Evolutionary conservation across 2,888 invertebrate species (phyloP).

Genomic region (Drosophila pseudotalamancana): DNA sequence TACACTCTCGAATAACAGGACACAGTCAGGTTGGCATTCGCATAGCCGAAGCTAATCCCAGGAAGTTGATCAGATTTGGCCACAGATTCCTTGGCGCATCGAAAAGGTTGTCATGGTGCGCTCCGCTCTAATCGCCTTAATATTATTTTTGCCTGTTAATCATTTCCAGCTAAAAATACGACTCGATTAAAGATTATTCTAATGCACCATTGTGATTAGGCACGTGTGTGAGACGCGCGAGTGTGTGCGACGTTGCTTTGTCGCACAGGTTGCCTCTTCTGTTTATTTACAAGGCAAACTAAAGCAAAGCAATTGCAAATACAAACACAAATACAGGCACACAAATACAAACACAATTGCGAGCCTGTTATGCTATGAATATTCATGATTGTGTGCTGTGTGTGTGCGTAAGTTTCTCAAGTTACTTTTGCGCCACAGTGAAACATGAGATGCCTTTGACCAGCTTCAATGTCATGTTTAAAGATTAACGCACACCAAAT

Average conservation of each 20-base stretch:
- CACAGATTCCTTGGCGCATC: slow-evolving; percentile 56
- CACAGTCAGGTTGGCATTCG: slow-evolving; percentile 40
- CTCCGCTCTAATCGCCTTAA: slow-evolving; percentile 30
- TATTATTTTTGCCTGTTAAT: slow-evolving; percentile 39
- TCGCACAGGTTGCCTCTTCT: slow-evolving; percentile 20
- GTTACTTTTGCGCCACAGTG: slow-evolving; percentile 48
- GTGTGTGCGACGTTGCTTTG: neutral
- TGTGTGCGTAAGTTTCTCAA: slow-evolving; percentile 45
- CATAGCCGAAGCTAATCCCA: slow-evolving; percentile 65
- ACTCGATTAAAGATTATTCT: slow-evolving; percentile 63
- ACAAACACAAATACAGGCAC: slow-evolving; percentile 42
- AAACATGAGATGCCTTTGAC: slow-evolving; percentile 6
- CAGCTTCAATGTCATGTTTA: slow-evolving; percentile 46
- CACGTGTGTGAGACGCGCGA: slow-evolving; percentile 53
- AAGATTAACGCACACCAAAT: slow-evolving; percentile 52
- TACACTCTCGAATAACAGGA: slow-evolving; percentile 18
- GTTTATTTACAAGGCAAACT: slow-evolving; percentile 58
- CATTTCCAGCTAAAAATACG: slow-evolving; percentile 61
- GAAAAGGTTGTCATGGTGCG: slow-evolving; percentile 14
- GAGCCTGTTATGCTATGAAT: slow-evolving; percentile 54
- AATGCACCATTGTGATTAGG: slow-evolving; percentile 74
- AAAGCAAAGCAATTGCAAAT: slow-evolving; percentile 69
- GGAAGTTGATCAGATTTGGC: slow-evolving; percentile 69
- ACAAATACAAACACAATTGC: slow-evolving; percentile 47
- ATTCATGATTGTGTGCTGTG: slow-evolving; percentile 62